phyloP scores from a whole-genome alignment of 2,113 vertebrate genomes.

The Callipepla californica region DNA sequence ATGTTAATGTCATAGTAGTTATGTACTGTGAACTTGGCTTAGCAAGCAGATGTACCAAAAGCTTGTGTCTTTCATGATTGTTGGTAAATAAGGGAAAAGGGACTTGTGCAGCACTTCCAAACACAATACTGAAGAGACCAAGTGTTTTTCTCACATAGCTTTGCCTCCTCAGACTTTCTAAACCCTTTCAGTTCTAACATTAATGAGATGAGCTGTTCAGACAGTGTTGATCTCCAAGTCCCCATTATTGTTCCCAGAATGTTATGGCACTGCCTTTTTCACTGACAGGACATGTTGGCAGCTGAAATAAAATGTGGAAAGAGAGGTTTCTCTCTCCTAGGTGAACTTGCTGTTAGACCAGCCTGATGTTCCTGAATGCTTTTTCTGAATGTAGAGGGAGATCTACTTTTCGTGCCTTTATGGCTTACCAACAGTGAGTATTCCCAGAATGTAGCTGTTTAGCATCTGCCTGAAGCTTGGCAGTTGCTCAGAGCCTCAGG shows the following conservation, averaged over 20 bases:
- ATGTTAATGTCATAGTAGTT: neutral
- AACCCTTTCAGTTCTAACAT: neutral
- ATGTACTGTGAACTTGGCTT: neutral
- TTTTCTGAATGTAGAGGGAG: neutral
- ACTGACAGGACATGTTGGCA: neutral
- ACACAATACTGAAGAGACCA: neutral
- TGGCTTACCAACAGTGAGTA: neutral
- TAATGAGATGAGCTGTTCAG: neutral
- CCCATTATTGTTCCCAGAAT: neutral
- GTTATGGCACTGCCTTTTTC: neutral
- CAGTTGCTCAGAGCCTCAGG: neutral
- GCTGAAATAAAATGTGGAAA: neutral
- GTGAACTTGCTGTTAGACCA: neutral
- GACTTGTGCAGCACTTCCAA: neutral
- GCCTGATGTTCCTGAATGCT: neutral
- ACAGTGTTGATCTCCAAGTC: rapidly evolving
- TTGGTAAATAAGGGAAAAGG: neutral
- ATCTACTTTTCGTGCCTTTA: neutral
- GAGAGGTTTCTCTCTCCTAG: neutral
- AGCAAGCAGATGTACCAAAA: neutral
- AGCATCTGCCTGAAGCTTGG: neutral
- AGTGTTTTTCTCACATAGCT: neutral
- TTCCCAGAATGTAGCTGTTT: neutral
- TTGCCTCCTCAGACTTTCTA: neutral
- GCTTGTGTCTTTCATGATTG: neutral